Evolutionary conservation across 2,797 vertebrate species (phyloP).

Genomic region (Sciurus vulgaris): DNA sequence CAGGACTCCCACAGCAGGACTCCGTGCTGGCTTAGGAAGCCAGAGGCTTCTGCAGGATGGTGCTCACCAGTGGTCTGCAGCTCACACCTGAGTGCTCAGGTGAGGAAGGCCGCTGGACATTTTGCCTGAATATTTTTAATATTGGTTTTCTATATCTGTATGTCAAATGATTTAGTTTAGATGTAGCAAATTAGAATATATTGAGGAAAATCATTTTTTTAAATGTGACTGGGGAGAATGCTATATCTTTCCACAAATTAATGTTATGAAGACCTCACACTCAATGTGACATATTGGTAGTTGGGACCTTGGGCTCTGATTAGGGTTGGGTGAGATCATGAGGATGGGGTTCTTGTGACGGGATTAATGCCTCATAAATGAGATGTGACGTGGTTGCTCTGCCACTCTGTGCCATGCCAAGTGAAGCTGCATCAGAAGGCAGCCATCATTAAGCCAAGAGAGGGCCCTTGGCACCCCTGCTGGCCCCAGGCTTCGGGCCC

Average conservation of each 20-base stretch:
- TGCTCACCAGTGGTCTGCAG: no score
- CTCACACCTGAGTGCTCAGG: fast-evolving
- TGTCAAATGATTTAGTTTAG: background rate
- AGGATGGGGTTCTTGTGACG: no score
- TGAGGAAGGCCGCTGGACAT: fast-evolving
- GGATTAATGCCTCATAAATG: no score
- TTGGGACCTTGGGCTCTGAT: no score
- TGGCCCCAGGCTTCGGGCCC: fast-evolving
- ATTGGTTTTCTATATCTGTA: no score
- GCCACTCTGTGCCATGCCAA: no score
- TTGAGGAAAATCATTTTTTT: background rate
- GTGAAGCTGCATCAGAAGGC: background rate
- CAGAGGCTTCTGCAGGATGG: fast-evolving
- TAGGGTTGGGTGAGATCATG: no score
- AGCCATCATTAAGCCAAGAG: fast-evolving
- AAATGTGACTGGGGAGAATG: background rate
- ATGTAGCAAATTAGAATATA: background rate
- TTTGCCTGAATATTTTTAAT: background rate
- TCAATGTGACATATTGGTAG: no score
- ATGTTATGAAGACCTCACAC: background rate
- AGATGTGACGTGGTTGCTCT: no score
- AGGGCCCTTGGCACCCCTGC: no score
- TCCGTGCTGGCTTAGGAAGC: fast-evolving
- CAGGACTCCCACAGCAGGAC: fast-evolving
- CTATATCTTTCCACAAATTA: fast-evolving